Percentiles rank a stretch among this genome's conserved stretches.
Conservation (phyloP, 2,797 vertebrate species). For the Meda fulgida region DNA sequence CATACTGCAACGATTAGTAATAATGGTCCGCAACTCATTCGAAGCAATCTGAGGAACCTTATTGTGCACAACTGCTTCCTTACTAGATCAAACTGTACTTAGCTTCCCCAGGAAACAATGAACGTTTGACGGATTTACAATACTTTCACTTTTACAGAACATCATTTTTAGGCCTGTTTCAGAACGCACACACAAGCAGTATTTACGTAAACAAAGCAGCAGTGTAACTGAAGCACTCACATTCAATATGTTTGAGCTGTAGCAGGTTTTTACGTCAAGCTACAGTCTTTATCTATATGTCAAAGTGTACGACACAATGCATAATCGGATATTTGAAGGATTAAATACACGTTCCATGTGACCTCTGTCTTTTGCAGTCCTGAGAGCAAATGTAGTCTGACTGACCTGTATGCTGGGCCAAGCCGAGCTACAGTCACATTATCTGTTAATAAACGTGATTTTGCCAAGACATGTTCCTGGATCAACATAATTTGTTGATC, state of each 20-base stretch:
- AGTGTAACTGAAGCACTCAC: neutral
- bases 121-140: neutral
- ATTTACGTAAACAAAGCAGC: neutral
- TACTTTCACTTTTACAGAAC: slow-evolving; percentile 2
- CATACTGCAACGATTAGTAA: slow-evolving; percentile 56
- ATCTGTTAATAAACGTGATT: neutral
- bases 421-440: neutral
- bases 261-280: neutral
- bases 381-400: neutral
- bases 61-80: slow-evolving; percentile 47
- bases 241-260: neutral
- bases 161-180: neutral
- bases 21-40: slow-evolving; percentile 50
- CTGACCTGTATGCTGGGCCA: neutral
- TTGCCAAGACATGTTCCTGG: neutral
- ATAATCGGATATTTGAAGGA: neutral
- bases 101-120: neutral
- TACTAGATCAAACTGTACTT: slow-evolving; percentile 28
- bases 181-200: neutral
- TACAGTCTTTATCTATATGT: neutral
- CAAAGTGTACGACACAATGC: neutral
- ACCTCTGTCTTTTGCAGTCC: neutral
- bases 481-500: neutral
- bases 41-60: slow-evolving; percentile 48
- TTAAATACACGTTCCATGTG: neutral